phyloP scores from a whole-genome alignment of 2,888 invertebrate species.

The Zeuzera pyrina region DNA sequence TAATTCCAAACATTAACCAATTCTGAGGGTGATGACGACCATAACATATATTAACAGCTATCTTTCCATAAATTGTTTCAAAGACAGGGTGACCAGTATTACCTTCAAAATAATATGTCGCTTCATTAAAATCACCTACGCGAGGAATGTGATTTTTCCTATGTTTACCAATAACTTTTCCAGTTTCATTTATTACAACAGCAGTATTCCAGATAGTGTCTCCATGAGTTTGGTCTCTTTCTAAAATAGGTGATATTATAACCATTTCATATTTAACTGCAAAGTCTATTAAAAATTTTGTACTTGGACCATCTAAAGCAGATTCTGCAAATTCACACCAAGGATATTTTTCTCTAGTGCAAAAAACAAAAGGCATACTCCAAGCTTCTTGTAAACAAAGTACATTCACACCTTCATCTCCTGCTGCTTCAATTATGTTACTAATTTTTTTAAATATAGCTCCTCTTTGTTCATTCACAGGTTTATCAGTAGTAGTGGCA shows the following conservation, averaged over 20 bases:
- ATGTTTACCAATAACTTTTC: constrained; percentile 92
- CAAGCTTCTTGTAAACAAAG: constrained; percentile 98
- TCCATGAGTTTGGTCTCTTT: constrained; percentile 89
- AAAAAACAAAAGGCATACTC: constrained; percentile 99
- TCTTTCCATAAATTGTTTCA: constrained; percentile 86
- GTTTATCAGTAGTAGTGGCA: constrained; percentile 80
- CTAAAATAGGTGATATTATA: constrained; percentile 94
- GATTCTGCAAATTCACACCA: constrained; percentile 99
- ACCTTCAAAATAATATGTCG: constrained; percentile 97
- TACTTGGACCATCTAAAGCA: constrained; percentile 88
- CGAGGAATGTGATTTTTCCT: constrained; percentile 99
- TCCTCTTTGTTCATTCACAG: constrained; percentile 82
- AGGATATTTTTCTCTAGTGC: constrained; percentile 95
- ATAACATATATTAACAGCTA: constrained; percentile 98
- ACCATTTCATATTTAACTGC: constrained; percentile 91
- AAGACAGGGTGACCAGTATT: constrained; percentile 97
- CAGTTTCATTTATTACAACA: constrained; percentile 91
- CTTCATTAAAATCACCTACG: constrained; percentile 98
- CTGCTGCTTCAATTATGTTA: constrained; percentile 84
- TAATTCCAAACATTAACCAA: constrained; percentile 98
- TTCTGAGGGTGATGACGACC: constrained; percentile 98
- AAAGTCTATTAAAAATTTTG: constrained; percentile 82
- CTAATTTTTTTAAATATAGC: constrained; percentile 84
- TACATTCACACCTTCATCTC: constrained; percentile 85
- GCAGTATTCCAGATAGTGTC: constrained; percentile 97